These are phyloP conservation scores for Ctenoplectra terminalis DNA, from an alignment of 1,140 invertebrate species.

Conservation along the genomic window DNA sequence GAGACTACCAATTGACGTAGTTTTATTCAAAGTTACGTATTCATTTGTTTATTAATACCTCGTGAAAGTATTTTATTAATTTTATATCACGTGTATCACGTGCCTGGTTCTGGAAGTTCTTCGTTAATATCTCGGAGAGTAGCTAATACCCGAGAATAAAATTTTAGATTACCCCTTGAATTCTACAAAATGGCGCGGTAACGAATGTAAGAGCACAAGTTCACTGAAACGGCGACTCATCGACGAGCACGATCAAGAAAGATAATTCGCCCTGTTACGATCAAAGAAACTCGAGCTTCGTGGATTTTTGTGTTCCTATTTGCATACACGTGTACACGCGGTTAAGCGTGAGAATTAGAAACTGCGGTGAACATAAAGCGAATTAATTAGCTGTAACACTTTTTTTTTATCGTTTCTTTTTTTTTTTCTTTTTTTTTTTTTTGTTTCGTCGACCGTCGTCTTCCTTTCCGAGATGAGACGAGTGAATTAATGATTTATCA, in stretches of 20 bases:
- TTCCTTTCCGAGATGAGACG: conserved; percentile 17
- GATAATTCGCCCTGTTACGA: conserved; percentile 40
- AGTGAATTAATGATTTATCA: conserved; percentile 67
- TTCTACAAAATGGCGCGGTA: conserved; percentile 8
- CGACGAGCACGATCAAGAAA: conserved; percentile 29
- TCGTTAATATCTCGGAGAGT: too few species aligned
- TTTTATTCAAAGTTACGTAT: too few species aligned
- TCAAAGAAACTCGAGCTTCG: conserved; percentile 57
- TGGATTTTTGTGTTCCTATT: conserved; percentile 58
- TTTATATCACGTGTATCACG: too few species aligned
- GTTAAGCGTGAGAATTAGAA: conserved; percentile 70
- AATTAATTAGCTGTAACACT: conserved; percentile 64
- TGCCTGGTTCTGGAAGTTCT: too few species aligned
- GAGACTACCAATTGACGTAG: too few species aligned
- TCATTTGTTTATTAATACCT: neutral
- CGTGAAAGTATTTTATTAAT: too few species aligned
- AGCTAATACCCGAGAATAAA: too few species aligned
- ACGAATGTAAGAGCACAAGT: conserved; percentile 26
- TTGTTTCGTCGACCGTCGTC: conserved; percentile 42
- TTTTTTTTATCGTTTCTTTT: conserved; percentile 16
- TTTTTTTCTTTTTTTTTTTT: conserved; percentile 9
- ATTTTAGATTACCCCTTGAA: too few species aligned
- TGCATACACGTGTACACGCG: conserved; percentile 54
- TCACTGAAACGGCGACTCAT: conserved; percentile 46
- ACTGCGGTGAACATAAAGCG: conserved; percentile 61